These are phyloP conservation scores for Pyralis farinalis DNA, from an alignment of 2,888 invertebrate genomes.

Conservation along the genomic window DNA sequence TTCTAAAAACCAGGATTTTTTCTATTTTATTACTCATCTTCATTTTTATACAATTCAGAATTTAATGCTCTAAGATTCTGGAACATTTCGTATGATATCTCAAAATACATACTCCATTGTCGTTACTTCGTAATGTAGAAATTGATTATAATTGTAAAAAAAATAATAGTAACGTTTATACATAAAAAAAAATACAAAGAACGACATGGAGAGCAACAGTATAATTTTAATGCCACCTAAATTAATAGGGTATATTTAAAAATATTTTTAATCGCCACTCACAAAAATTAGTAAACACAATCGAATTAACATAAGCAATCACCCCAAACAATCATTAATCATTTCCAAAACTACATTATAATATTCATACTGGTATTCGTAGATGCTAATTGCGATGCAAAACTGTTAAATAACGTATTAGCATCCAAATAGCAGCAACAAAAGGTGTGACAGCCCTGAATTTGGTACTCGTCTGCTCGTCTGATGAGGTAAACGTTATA, in stretches of 20 bases:
- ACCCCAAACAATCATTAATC: slow-evolving; percentile 9
- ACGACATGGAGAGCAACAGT: too few relatives aligned
- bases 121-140: too few relatives aligned
- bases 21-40: too few relatives aligned
- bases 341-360: slow-evolving; percentile 47
- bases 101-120: too few relatives aligned
- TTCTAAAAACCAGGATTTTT: not conserved
- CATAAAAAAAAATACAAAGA: too few relatives aligned
- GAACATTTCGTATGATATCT: too few relatives aligned
- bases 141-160: too few relatives aligned
- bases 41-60: too few relatives aligned
- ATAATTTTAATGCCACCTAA: too few relatives aligned
- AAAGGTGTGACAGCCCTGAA: slow-evolving; percentile 47
- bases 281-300: slow-evolving; percentile 1
- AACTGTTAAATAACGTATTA: slow-evolving; percentile 75
- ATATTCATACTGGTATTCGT: slow-evolving; percentile 59
- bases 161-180: too few relatives aligned
- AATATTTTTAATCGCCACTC: not conserved
- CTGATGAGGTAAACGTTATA: slow-evolving; percentile 7
- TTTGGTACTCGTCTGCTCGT: slow-evolving; percentile 4
- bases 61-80: too few relatives aligned
- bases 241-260: too few relatives aligned
- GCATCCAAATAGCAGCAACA: slow-evolving; percentile 73
- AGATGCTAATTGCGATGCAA: slow-evolving; percentile 62
- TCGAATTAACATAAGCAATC: slow-evolving; percentile 7